Percentiles rank a stretch among this genome's conserved stretches.
These are phyloP conservation scores for Imbricaverruca yamaguchii DNA, from an alignment of 2,888 invertebrate species.

Conservation along the genomic window DNA sequence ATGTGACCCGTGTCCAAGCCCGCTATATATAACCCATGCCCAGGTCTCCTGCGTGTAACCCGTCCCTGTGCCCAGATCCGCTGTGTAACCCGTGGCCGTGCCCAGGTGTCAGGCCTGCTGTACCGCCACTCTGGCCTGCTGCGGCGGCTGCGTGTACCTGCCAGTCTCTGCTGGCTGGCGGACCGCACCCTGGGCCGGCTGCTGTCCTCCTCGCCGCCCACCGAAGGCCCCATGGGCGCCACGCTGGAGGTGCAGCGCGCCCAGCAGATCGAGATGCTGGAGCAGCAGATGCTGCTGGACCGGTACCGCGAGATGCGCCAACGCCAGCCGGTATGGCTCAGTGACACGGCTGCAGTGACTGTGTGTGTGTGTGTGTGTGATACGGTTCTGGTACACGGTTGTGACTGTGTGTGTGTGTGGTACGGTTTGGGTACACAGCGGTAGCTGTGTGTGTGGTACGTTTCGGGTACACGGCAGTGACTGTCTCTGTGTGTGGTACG, in stretches of 20 bases:
- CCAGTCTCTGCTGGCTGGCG: constrained; percentile 41
- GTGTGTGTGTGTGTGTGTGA: background rate
- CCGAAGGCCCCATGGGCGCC: constrained; percentile 45
- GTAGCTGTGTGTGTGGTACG: too few relatives aligned
- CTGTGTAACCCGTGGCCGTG: too few relatives aligned
- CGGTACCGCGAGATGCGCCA: constrained; percentile 36
- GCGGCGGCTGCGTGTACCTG: constrained; percentile 41
- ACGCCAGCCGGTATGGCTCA: background rate
- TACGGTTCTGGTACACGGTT: background rate
- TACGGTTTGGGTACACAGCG: constrained; percentile 37
- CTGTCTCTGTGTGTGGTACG: too few relatives aligned
- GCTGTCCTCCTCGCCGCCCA: constrained; percentile 22
- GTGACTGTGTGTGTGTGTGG: constrained; percentile 33
- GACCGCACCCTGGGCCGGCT: constrained; percentile 37
- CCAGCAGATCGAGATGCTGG: constrained; percentile 46
- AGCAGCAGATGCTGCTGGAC: constrained; percentile 44
- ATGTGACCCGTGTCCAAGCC: too few relatives aligned
- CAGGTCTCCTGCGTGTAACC: too few relatives aligned
- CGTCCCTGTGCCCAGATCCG: too few relatives aligned
- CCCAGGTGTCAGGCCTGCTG: constrained; percentile 36
- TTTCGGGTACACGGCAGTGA: too few relatives aligned
- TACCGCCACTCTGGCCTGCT: constrained; percentile 41
- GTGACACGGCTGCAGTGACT: too few relatives aligned
- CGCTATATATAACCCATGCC: too few relatives aligned
- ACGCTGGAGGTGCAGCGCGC: constrained; percentile 48